phyloP scores from a whole-genome alignment of 2,888 invertebrate species.

The Nomada hirtipes region DNA sequence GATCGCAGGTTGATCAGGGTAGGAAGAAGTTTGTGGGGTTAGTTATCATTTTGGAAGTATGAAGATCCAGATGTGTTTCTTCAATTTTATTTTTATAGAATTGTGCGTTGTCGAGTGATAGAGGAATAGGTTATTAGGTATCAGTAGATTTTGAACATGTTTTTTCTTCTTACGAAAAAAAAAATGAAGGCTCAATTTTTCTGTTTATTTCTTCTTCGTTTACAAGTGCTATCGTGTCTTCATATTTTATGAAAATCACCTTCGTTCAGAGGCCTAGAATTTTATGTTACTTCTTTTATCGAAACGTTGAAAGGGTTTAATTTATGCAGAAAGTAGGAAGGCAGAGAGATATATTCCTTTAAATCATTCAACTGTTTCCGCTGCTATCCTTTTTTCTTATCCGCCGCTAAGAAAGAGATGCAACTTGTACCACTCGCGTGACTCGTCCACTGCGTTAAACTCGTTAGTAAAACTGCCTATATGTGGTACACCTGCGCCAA shows the following conservation, averaged over 20 bases:
- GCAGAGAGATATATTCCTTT: constrained; percentile 15
- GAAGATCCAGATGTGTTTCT: neutral
- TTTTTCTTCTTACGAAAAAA: neutral
- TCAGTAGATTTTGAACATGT: neutral
- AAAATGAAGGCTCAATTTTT: no score
- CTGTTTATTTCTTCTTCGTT: no score
- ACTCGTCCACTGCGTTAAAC: constrained; percentile 34
- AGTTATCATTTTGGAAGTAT: neutral
- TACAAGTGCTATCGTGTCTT: no score
- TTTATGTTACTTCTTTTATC: neutral
- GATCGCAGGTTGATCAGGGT: constrained; percentile 8
- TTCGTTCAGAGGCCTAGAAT: neutral
- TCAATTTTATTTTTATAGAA: neutral
- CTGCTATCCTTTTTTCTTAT: neutral
- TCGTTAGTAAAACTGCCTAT: constrained; percentile 33
- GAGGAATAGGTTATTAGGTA: no score
- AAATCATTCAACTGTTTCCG: constrained; percentile 31
- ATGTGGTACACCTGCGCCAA: constrained; percentile 23
- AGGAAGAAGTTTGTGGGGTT: neutral
- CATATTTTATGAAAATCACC: neutral
- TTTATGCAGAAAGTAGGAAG: constrained; percentile 33
- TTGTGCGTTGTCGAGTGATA: neutral
- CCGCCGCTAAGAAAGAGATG: constrained; percentile 6
- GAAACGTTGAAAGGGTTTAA: constrained; percentile 13
- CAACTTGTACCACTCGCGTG: constrained; percentile 36